Evolutionary conservation across 1,140 invertebrate species (phyloP).

Genomic region (Pogonognathellus flavescens): DNA sequence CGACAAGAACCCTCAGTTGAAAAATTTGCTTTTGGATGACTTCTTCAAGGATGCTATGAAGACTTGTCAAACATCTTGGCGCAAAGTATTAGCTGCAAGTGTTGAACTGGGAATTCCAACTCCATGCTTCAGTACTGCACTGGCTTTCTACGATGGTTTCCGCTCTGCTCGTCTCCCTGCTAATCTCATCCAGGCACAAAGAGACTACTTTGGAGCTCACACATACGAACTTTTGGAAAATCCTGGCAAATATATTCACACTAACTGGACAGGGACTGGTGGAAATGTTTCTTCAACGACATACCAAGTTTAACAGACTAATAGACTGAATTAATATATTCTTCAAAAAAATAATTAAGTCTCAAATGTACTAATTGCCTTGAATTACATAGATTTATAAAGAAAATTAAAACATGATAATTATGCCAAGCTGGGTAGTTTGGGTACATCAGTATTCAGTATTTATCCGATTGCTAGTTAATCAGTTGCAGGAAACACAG

Average conservation of each 20-base stretch:
- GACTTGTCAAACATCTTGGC: constrained; percentile 81
- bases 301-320: constrained; percentile 82
- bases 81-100: constrained; percentile 75
- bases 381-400: no score
- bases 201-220: constrained; percentile 99
- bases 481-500: no score
- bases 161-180: constrained; percentile 85
- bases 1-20: constrained; percentile 89
- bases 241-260: constrained; percentile 94
- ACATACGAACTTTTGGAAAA: constrained; percentile 92
- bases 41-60: constrained; percentile 92
- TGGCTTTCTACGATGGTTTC: constrained; percentile 98
- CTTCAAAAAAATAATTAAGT: no score
- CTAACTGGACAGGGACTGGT: constrained; percentile 99
- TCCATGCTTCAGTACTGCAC: constrained; percentile 91
- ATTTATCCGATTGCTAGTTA: no score
- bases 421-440: no score
- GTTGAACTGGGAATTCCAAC: constrained; percentile 88
- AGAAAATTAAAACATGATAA: no score
- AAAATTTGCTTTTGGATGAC: constrained; percentile 93
- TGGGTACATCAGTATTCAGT: no score
- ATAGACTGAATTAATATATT: no score
- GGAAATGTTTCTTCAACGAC: constrained; percentile 96
- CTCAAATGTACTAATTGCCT: no score
- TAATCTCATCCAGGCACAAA: constrained; percentile 94